Percentiles rank a stretch among this genome's conserved stretches.
Evolutionary conservation across 2,797 vertebrate species (phyloP).

Genomic region (Propithecus perrieri): DNA sequence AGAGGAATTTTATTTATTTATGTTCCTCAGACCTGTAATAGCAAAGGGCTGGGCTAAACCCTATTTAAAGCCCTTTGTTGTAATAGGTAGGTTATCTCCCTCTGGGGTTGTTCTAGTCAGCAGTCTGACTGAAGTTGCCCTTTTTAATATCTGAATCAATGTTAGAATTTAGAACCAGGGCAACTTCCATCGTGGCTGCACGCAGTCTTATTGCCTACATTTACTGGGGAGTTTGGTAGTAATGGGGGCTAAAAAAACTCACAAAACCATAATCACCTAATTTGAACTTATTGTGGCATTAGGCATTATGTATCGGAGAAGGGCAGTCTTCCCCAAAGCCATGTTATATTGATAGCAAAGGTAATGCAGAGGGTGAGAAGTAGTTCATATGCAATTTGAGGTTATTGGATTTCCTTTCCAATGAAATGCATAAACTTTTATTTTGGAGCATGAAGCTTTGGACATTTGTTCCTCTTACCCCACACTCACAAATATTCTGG

Average conservation of each 20-base stretch:
- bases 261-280: not conserved
- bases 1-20: not conserved
- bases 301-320: not conserved
- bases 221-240: not conserved
- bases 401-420: not conserved
- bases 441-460: not conserved
- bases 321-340: not conserved
- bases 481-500: not conserved
- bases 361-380: not conserved
- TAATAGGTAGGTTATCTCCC: not conserved
- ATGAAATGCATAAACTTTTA: not conserved
- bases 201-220: not conserved
- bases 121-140: not conserved
- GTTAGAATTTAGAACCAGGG: not conserved
- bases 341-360: not conserved
- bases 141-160: not conserved
- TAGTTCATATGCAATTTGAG: not conserved
- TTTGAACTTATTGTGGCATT: not conserved
- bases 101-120: not conserved
- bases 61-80: not conserved
- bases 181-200: not conserved
- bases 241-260: not conserved
- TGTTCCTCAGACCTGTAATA: not conserved
- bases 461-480: not conserved
- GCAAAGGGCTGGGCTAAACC: not conserved